These are phyloP conservation scores for Indri indri DNA, from an alignment of 2,113 vertebrate genomes.

Conservation along the genomic window DNA sequence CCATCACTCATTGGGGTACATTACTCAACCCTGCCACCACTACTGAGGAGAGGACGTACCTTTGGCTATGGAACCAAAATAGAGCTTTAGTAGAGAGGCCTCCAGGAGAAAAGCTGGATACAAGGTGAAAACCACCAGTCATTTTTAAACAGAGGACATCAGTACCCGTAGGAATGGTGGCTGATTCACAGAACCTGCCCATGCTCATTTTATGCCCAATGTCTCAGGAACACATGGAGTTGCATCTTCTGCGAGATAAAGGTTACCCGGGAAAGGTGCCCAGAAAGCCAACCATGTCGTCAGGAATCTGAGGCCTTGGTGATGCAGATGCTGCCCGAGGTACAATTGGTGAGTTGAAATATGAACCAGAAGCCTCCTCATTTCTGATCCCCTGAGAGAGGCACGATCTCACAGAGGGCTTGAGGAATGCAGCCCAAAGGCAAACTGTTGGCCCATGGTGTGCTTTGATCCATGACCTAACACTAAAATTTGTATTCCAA, in stretches of 20 bases:
- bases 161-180: not conserved
- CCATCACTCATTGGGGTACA: not conserved
- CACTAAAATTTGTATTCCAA: not conserved
- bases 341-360: slow-evolving; percentile 60
- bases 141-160: not conserved
- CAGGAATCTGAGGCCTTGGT: slow-evolving; percentile 42
- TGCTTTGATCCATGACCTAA: not conserved
- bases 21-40: not conserved
- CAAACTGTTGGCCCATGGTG: not conserved
- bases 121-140: not conserved
- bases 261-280: not conserved
- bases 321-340: not conserved
- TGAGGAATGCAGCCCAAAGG: not conserved
- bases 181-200: not conserved
- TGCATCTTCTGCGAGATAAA: slow-evolving; percentile 52
- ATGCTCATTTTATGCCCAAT: not conserved
- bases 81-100: not conserved
- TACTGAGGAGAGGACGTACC: not conserved
- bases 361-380: not conserved
- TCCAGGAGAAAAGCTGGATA: not conserved
- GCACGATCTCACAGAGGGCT: not conserved
- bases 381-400: not conserved
- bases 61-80: not conserved
- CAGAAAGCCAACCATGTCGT: not conserved
- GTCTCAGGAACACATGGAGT: slow-evolving; percentile 31